A percentile compares a stretch with the other conserved stretches of the same genome.
Conservation (phyloP, 2,888 invertebrate genomes). For the Pseudococcus longispinus region DNA sequence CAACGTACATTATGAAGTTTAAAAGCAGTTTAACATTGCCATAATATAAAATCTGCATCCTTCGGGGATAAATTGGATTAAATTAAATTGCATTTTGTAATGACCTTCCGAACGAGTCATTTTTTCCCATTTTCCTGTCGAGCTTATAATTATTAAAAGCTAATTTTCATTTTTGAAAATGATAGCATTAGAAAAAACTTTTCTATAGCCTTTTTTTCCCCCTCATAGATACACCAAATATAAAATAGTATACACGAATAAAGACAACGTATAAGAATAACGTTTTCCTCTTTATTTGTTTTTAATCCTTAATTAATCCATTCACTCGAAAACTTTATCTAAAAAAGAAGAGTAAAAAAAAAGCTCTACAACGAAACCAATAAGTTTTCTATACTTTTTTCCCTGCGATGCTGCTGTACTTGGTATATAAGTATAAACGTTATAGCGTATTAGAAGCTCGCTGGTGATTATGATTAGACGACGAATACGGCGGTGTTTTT, state of each 20-base stretch:
- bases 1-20: constrained; percentile 26
- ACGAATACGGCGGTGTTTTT: constrained; percentile 7
- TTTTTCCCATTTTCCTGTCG: background rate
- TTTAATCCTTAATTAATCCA: constrained; percentile 34
- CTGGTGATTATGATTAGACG: constrained; percentile 7
- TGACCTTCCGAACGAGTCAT: constrained; percentile 22
- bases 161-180: constrained; percentile 39
- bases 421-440: background rate
- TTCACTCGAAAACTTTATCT: background rate
- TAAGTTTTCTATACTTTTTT: background rate
- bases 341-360: background rate
- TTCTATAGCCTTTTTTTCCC: background rate
- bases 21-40: constrained; percentile 39
- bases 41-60: constrained; percentile 40
- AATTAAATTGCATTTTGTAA: constrained; percentile 47
- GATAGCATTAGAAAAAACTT: background rate
- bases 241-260: background rate
- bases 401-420: background rate
- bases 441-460: background rate
- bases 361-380: background rate
- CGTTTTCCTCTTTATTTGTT: background rate
- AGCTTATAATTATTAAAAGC: constrained; percentile 40
- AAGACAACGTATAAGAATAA: constrained; percentile 6
- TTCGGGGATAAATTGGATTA: constrained; percentile 43
- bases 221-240: background rate